Evolutionary conservation across 2,113 vertebrate species (phyloP).

Genomic region (Microcebus murinus): DNA sequence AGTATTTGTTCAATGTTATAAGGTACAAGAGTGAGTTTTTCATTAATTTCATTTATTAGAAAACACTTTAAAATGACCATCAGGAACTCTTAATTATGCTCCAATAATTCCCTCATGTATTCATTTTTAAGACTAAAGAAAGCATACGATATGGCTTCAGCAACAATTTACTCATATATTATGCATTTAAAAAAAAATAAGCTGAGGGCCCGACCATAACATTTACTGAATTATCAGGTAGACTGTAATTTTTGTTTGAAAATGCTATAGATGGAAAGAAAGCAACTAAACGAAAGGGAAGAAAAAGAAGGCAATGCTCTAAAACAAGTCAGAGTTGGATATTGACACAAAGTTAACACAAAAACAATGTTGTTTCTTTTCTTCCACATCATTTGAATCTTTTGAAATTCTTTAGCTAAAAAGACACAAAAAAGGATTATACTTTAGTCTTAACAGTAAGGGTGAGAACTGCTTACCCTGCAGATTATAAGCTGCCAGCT

Average conservation of each 20-base stretch:
- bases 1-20: background rate
- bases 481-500: slow-evolving; percentile 94
- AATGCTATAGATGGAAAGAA: background rate
- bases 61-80: slow-evolving; percentile 33
- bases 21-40: background rate
- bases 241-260: background rate
- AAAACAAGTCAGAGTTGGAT: background rate
- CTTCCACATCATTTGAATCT: background rate
- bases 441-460: background rate
- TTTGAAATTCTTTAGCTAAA: slow-evolving; percentile 36
- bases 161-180: slow-evolving; percentile 77
- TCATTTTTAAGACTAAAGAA: slow-evolving; percentile 23
- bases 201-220: slow-evolving; percentile 55
- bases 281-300: slow-evolving; percentile 13
- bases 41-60: background rate
- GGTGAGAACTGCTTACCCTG: slow-evolving; percentile 89
- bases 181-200: slow-evolving; percentile 57
- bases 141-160: slow-evolving; percentile 54
- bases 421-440: background rate
- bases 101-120: background rate
- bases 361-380: background rate
- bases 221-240: background rate
- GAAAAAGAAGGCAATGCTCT: background rate
- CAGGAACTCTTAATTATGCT: background rate
- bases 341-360: background rate